Base-by-base conservation (phyloP, 2,113 vertebrate species). In the Aptenodytes forsteri region DNA sequence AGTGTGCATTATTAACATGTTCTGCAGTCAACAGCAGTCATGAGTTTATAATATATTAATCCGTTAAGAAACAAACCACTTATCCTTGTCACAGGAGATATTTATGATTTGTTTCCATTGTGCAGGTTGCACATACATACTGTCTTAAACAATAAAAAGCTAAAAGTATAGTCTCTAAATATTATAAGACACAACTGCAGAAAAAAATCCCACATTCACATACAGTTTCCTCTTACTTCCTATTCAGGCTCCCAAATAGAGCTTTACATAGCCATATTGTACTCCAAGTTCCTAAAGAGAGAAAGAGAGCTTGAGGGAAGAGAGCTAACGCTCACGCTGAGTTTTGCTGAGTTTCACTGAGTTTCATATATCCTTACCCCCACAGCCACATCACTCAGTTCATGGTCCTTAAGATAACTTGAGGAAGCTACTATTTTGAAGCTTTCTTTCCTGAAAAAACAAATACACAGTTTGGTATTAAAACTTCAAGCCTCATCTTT, bases 271-370 rank as follows among this genome's bases (percentile, higher is more conserved):
- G 8, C 8, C 32, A 9, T 44, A 29, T 8, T 34, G 2, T 29
- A 38, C 20, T 64, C n/a, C 32, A 46, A 13, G 8, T 59, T 89
- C 40, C 20, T 42, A 12, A 70, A 52, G 6, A 86, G 18, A 87
- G 44, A 50, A 58, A 47, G 11, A 65, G 27, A 80, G 8, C 2
- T 29, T 73, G 50, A 85, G 22, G 13, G 34, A 54, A 55, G 17
- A 72, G 16, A 78, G 7, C 1, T 54, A 65, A 52, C 21, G 5
- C 0, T 87, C 15, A 7, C 1, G 2, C 6, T n/a, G 15, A 67
- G 6, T 81, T 86, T 88, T 1, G 3, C 6, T n/a, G 15, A 67
- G 7, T 81, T 86, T 88, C 46, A 56, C 66, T 54, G 34, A 30
- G 17, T 64, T 69, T 55, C 29, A 30, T 17, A 1, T 16, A 14